Conservation (phyloP, 1,140 invertebrate species). For the Condylostylus longicornis region DNA sequence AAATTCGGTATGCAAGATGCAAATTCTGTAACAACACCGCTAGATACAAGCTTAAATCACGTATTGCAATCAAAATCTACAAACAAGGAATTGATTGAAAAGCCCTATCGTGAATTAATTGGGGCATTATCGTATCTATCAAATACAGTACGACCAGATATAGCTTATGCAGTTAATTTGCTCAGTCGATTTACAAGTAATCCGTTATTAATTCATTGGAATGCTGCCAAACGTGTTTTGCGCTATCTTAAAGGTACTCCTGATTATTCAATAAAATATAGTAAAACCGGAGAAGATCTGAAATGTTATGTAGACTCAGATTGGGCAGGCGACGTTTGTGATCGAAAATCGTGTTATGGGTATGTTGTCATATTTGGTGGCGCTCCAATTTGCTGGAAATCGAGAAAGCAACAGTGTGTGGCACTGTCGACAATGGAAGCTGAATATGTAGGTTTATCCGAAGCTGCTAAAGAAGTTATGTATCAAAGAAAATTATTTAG, state of each 20-base stretch:
- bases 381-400: conserved; percentile 9
- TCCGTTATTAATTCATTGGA: conserved; percentile 17
- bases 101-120: conserved; percentile 20
- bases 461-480: conserved; percentile 9
- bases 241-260: conserved; percentile 24
- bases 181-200: conserved; percentile 17
- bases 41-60: too few relatives aligned
- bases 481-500: conserved; percentile 8
- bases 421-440: conserved; percentile 15
- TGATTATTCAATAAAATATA: too few relatives aligned
- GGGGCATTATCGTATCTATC: conserved; percentile 25
- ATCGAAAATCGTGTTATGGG: conserved; percentile 14
- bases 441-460: conserved; percentile 10
- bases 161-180: conserved; percentile 21
- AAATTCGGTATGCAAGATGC: too few relatives aligned
- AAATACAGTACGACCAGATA: conserved; percentile 25
- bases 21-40: too few relatives aligned
- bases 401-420: conserved; percentile 11
- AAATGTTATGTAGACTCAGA: conserved; percentile 12
- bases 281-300: conserved; percentile 1
- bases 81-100: too few relatives aligned
- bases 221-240: conserved; percentile 19
- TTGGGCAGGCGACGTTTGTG: conserved; percentile 9
- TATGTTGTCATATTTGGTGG: conserved; percentile 10
- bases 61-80: too few relatives aligned